These are phyloP conservation scores for Yponomeuta malinellus DNA, from an alignment of 2,888 invertebrate species.

Conservation along the genomic window DNA sequence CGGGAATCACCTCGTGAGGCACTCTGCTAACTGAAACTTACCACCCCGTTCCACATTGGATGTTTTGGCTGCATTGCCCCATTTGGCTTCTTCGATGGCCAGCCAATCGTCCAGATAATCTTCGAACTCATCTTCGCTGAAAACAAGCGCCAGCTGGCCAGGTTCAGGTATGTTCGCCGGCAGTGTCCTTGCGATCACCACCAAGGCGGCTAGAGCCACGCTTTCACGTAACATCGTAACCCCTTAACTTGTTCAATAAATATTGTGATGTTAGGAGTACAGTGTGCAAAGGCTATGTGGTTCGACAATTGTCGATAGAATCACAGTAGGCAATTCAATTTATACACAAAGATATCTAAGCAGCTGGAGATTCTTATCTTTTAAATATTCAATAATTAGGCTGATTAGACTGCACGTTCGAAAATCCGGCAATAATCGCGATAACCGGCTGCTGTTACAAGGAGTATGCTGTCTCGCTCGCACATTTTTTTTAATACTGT, in stretches of 20 bases:
- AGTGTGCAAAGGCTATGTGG: background rate
- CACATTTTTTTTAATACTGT: no score
- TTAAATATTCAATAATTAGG: no score
- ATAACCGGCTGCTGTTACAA: no score
- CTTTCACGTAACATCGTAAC: background rate
- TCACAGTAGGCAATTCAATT: background rate
- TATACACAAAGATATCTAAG: background rate
- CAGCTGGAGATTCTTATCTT: background rate
- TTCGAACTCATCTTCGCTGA: constrained; percentile 64
- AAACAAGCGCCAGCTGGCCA: constrained; percentile 45
- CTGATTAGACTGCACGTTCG: no score
- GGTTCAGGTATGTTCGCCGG: constrained; percentile 40
- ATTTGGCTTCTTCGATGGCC: constrained; percentile 40
- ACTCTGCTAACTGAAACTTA: background rate
- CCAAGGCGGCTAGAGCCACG: background rate
- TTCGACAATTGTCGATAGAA: background rate
- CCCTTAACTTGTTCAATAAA: background rate
- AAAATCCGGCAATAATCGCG: no score
- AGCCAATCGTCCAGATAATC: constrained; percentile 64
- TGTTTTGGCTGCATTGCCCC: constrained; percentile 17
- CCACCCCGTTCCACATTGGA: background rate
- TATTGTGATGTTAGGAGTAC: background rate
- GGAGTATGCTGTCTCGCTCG: no score
- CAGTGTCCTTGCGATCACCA: constrained; percentile 5
- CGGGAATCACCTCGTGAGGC: no score